Evolutionary conservation across 2,888 invertebrate genomes (phyloP).

Genomic region (Idaea dimidiata): DNA sequence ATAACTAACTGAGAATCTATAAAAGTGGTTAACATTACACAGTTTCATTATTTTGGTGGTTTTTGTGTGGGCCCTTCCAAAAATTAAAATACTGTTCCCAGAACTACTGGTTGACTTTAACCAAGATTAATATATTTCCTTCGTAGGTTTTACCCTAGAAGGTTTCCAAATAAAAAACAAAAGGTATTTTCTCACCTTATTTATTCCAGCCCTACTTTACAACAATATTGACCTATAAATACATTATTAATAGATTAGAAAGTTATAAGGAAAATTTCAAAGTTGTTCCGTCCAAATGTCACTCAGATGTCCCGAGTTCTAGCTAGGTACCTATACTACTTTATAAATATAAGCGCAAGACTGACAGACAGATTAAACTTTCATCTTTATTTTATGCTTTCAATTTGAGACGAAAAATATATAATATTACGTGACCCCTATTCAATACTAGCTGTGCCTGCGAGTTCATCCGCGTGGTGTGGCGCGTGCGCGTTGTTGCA

Average conservation of each 20-base stretch:
- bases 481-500: too few species aligned
- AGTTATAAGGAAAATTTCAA: slow-evolving; percentile 23
- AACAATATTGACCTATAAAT: slow-evolving; percentile 14
- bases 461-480: too few species aligned
- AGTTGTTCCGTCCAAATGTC: slow-evolving; percentile 33
- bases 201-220: not conserved
- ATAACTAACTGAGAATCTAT: too few species aligned
- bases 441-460: too few species aligned
- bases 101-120: too few species aligned
- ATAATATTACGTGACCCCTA: not conserved
- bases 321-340: slow-evolving; percentile 30
- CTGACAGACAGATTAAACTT: slow-evolving; percentile 46
- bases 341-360: slow-evolving; percentile 29
- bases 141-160: not conserved
- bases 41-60: too few species aligned
- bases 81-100: too few species aligned
- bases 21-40: too few species aligned
- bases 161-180: not conserved
- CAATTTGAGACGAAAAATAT: slow-evolving; percentile 24
- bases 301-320: slow-evolving; percentile 42
- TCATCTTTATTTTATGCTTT: slow-evolving; percentile 26
- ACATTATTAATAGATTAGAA: slow-evolving; percentile 19
- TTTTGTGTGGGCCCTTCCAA: too few species aligned
- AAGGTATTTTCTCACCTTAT: not conserved
- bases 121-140: too few species aligned